These are phyloP conservation scores for Regulus satrapa DNA, from an alignment of 2,113 vertebrate genomes.

Conservation along the genomic window DNA sequence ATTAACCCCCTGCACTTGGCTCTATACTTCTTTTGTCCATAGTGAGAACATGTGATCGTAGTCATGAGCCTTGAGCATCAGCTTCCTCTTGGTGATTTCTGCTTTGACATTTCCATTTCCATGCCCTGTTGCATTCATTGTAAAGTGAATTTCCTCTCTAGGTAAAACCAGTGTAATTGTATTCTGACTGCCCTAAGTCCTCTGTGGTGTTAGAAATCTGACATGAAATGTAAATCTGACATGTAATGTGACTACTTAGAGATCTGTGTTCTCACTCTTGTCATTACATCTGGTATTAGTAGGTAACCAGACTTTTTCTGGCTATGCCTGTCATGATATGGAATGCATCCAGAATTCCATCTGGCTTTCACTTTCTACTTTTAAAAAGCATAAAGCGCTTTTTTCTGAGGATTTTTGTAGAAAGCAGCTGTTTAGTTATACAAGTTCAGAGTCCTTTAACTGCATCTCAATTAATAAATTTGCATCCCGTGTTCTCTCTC, in stretches of 20 bases:
- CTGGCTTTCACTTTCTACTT: background rate
- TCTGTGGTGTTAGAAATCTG: background rate
- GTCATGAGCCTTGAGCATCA: background rate
- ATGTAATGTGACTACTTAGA: background rate
- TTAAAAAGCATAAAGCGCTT: background rate
- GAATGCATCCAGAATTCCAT: background rate
- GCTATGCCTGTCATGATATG: background rate
- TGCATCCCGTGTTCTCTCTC: background rate
- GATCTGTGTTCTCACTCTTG: background rate
- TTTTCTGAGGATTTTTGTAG: background rate
- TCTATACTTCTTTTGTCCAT: background rate
- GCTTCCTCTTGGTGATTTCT: background rate
- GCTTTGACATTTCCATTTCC: background rate
- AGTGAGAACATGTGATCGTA: background rate
- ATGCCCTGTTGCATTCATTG: background rate
- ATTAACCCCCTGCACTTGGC: background rate
- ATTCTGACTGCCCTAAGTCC: background rate
- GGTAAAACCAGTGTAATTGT: background rate
- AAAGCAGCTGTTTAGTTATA: background rate
- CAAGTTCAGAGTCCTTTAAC: background rate
- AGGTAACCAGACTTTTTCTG: background rate
- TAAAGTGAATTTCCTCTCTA: background rate
- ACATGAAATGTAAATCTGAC: background rate
- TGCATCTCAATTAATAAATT: background rate
- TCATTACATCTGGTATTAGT: background rate